A percentile compares a stretch with the other conserved stretches of the same genome.
phyloP scores from a whole-genome alignment of 2,797 vertebrate species.

The Catharus ustulatus region DNA sequence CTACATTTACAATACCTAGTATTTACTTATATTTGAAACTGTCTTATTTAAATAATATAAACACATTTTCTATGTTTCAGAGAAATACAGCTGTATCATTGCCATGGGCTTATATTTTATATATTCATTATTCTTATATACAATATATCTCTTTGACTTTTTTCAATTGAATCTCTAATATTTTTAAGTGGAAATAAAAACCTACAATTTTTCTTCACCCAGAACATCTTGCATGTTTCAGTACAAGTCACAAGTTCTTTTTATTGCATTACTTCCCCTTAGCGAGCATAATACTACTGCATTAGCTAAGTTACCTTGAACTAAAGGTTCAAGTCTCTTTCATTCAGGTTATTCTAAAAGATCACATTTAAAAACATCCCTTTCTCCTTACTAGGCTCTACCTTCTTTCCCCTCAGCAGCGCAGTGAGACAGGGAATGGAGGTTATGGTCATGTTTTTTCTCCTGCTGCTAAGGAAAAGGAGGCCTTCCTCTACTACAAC shows the following conservation, averaged over 20 bases:
- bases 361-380: neutral
- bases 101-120: neutral
- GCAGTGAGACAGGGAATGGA: fast-evolving
- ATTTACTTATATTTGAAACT: neutral
- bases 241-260: neutral
- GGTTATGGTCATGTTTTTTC: fast-evolving
- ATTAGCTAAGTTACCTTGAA: constrained; percentile 10
- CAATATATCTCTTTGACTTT: neutral
- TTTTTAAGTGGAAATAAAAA: neutral
- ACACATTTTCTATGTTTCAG: neutral
- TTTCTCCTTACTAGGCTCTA: neutral
- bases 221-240: neutral
- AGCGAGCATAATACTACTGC: neutral
- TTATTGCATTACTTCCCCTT: neutral
- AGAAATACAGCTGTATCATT: neutral
- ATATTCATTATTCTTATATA: neutral
- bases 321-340: neutral
- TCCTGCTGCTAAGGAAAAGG: neutral
- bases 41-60: neutral
- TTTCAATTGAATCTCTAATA: neutral
- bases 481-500: neutral
- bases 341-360: neutral
- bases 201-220: neutral
- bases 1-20: neutral
- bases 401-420: neutral